phyloP scores from a whole-genome alignment of 2,113 vertebrate genomes.

The Proterorhinus semilunaris region DNA sequence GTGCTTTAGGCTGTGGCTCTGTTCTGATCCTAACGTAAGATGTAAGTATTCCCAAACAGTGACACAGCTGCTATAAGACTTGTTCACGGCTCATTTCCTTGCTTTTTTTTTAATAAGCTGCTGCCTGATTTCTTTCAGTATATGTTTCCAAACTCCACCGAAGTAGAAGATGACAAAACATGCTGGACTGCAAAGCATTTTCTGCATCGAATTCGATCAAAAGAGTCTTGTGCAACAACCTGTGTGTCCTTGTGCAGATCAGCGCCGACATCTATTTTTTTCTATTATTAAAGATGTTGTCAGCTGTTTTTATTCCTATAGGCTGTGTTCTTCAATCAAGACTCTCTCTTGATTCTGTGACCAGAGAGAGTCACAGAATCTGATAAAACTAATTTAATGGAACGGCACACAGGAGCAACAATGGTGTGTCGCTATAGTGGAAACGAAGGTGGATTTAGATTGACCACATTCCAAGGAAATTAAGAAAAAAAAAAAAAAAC shows the following conservation, averaged over 20 bases:
- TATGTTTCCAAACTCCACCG: background rate
- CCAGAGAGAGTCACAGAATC: background rate
- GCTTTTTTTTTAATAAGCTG: no score
- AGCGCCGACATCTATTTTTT: no score
- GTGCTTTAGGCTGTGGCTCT: no score
- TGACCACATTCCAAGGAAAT: no score
- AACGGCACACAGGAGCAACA: background rate
- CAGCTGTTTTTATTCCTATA: no score
- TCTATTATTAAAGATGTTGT: no score
- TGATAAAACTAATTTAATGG: background rate
- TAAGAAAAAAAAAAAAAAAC: no score
- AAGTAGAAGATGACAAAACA: background rate
- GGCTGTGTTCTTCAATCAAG: no score
- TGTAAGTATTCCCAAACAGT: background rate
- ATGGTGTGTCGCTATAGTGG: no score
- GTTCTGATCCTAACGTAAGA: background rate
- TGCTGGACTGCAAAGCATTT: background rate
- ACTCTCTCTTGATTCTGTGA: no score
- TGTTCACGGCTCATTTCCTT: background rate
- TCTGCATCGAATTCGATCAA: background rate
- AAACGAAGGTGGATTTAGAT: no score
- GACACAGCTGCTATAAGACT: background rate
- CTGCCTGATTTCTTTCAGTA: background rate
- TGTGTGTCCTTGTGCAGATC: background rate
- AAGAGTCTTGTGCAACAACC: background rate